Percentiles rank a stretch among this genome's conserved stretches.
phyloP scores from a whole-genome alignment of 2,113 vertebrate species.

The Hipposideros armiger region DNA sequence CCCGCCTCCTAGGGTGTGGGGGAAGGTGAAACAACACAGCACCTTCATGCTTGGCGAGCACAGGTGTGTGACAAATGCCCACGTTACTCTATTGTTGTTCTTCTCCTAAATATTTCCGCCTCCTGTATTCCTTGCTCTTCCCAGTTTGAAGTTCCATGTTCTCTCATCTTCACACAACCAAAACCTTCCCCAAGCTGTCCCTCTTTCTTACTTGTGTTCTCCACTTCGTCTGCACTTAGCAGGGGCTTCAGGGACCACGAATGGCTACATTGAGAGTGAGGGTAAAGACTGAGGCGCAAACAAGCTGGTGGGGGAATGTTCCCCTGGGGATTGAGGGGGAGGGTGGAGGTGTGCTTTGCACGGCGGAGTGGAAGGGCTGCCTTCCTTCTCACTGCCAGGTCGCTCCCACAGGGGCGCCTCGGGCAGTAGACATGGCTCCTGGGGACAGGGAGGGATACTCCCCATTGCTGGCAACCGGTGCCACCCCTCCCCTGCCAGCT shows the following conservation, averaged over 20 bases:
- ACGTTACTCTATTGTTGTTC: fast-evolving
- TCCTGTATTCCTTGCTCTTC: background rate
- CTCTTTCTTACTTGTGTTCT: background rate
- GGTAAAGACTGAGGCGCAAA: background rate
- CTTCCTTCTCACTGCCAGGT: background rate
- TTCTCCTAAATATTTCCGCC: background rate
- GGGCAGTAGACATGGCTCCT: background rate
- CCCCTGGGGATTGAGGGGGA: no score
- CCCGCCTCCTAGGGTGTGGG: background rate
- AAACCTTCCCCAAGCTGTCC: background rate
- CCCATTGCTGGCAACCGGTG: background rate
- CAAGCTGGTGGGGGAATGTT: fast-evolving
- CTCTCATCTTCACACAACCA: background rate
- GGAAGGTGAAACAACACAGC: background rate
- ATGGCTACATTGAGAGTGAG: background rate
- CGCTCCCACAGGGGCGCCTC: background rate
- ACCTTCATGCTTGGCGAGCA: background rate
- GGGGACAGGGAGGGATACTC: fast-evolving
- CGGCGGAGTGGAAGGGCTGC: background rate
- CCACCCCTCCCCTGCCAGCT: fast-evolving
- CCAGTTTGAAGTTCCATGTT: background rate
- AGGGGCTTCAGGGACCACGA: background rate
- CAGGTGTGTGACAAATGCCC: background rate
- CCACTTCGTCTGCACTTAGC: fast-evolving
- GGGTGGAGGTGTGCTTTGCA: fast-evolving